Conservation (phyloP, 1,140 invertebrate genomes). For the Mya arenaria region DNA sequence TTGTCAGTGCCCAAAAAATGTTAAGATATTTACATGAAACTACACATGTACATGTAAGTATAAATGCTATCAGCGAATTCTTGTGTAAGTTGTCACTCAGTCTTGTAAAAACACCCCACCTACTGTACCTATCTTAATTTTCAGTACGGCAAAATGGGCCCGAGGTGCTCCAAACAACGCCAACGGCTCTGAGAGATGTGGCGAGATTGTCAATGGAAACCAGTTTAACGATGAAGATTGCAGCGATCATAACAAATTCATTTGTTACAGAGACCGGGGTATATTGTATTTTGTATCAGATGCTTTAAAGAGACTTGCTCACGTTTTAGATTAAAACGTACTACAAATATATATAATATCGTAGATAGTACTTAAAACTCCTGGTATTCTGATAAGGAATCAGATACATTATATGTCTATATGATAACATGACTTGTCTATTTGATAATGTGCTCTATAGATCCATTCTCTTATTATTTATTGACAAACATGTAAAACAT, state of each 20-base stretch:
- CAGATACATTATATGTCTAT: not conserved
- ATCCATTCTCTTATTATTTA: no score
- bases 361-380: not conserved
- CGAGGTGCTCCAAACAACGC: slow-evolving; percentile 19
- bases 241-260: slow-evolving; percentile 4
- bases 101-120: no score
- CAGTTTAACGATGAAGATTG: slow-evolving; percentile 14
- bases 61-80: no score
- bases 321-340: not conserved
- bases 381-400: not conserved
- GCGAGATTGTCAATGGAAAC: not conserved
- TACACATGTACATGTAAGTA: no score
- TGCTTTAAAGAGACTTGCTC: not conserved
- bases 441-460: no score
- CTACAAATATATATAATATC: not conserved
- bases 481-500: no score
- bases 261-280: slow-evolving; percentile 28
- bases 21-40: not conserved
- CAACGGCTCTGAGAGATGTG: slow-evolving; percentile 8
- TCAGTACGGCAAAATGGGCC: slow-evolving; percentile 4
- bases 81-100: no score
- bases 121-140: no score
- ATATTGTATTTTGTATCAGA: not conserved
- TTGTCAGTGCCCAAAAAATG: not conserved
- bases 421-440: no score